These are phyloP conservation scores for Mya arenaria DNA, from an alignment of 1,140 invertebrate species.

Conservation along the genomic window DNA sequence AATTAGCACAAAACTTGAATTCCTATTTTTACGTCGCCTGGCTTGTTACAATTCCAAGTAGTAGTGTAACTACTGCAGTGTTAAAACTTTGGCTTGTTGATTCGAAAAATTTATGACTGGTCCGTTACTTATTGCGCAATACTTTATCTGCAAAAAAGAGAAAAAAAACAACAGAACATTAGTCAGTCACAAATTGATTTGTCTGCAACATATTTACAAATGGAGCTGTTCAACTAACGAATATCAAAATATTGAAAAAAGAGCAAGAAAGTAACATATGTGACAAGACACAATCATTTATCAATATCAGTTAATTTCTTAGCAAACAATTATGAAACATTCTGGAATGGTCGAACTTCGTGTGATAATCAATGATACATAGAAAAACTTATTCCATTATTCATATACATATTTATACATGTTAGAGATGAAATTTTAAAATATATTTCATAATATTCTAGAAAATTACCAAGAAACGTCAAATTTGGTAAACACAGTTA, in stretches of 20 bases:
- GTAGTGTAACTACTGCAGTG: no score
- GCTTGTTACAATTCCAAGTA: background rate
- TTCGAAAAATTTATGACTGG: background rate
- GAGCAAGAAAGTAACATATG: background rate
- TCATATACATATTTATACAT: background rate
- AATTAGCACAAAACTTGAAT: background rate
- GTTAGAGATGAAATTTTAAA: background rate
- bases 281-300: background rate
- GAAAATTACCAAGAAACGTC: background rate
- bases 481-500: background rate
- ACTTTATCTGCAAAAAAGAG: no score
- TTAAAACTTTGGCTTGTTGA: background rate
- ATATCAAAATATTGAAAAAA: background rate
- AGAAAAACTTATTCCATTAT: background rate
- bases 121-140: background rate
- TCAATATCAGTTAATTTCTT: background rate
- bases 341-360: background rate
- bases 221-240: background rate
- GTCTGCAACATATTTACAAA: no score
- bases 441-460: background rate
- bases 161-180: no score
- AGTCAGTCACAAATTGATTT: no score
- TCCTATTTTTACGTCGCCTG: background rate
- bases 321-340: background rate
- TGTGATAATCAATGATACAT: background rate